Evolutionary conservation across 2,113 vertebrate species (phyloP), one percentile per base, ranked within the genome.

Genomic region (Perca fluviatilis): DNA sequence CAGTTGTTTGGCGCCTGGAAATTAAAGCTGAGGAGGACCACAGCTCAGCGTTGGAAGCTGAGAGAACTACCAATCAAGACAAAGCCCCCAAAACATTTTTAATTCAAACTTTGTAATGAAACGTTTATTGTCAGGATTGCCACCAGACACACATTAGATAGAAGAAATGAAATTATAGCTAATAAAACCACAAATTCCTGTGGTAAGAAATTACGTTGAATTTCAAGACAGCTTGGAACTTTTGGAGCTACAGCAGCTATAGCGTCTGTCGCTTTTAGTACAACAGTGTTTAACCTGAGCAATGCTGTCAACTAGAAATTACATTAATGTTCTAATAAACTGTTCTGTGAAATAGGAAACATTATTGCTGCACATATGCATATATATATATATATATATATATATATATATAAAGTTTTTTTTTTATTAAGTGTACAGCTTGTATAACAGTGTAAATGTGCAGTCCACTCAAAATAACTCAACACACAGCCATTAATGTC

Each of bases 21-120:
- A 33, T 12, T 19, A 47, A 64, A 75, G 73, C 23, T 54, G 53
- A 64, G 30, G 74, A n/a, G 25, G 19, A 33, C 74, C 47, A 3
- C 64, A 30, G 36, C n/a, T 64, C 47, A 21, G 30, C 0, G 65
- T 4, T 11, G 2, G 25, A 64, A 54, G 21, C 25, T 7, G 16
- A 54, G 57, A 47, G 51, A 5, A 10, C 64, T 36, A 60, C 71
- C 80, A 69, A 0, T 79, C 57, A 73, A 23, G 21, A 25, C 43
- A 27, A 49, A 56, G 2, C 3, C 40, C 30, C 53, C 63, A 0
- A 67, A 64, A 68, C 57, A 74, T 23, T 53, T 40, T 33, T 14
- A 33, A 63, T 30, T 79, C 60, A 72, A 76, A 63, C 51, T 16
- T 72, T 62, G 33, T 51, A 58, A 57, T 73, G 36, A 69, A 63